These are phyloP conservation scores for Gymnoscopelus microlampas DNA, from an alignment of 2,797 vertebrate species.

Conservation along the genomic window DNA sequence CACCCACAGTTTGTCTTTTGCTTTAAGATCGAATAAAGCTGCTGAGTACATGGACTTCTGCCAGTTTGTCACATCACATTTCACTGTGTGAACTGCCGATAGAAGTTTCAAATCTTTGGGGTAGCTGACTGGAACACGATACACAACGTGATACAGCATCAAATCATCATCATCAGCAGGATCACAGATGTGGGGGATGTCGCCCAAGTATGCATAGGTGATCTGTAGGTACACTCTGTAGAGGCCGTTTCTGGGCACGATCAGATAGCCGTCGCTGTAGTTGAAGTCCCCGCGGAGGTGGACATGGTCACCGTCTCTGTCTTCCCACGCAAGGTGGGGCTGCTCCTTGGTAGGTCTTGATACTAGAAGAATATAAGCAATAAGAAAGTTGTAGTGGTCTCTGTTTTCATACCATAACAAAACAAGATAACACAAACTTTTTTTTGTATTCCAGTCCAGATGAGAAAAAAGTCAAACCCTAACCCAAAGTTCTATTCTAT, in stretches of 20 bases:
- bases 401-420: neutral
- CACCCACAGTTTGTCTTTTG: constrained; percentile 30
- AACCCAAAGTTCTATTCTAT: no score
- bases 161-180: rapidly evolving
- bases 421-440: no score
- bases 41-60: constrained; percentile 46
- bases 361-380: constrained; percentile 7
- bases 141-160: neutral
- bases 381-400: neutral
- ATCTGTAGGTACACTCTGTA: constrained; percentile 72
- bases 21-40: constrained; percentile 30
- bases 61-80: neutral
- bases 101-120: rapidly evolving
- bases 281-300: constrained; percentile 48
- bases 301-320: rapidly evolving
- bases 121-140: neutral
- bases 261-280: constrained; percentile 50
- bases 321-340: constrained; percentile 50
- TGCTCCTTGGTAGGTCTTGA: rapidly evolving
- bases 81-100: constrained; percentile 25
- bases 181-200: rapidly evolving
- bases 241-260: constrained; percentile 41
- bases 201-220: constrained; percentile 28
- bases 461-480: no score
- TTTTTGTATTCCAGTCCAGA: no score